Conservation (phyloP, 2,113 vertebrate genomes). For the Irena cyanogastra region DNA sequence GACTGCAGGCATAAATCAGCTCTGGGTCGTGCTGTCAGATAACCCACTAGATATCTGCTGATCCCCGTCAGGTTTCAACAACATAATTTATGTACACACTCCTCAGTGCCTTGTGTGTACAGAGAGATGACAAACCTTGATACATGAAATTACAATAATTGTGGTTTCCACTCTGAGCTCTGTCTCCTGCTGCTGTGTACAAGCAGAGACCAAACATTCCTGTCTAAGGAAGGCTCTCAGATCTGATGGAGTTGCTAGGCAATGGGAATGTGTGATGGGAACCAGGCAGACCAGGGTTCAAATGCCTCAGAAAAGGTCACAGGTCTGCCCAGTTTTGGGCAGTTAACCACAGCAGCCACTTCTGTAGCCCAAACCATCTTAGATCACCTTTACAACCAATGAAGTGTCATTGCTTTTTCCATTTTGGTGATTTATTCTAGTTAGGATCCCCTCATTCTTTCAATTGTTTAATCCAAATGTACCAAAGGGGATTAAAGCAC, state of each 20-base stretch:
- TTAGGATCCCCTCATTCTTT: background rate
- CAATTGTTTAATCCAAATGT: background rate
- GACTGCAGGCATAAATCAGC: constrained; percentile 15
- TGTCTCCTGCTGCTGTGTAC: fast-evolving
- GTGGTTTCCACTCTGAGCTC: background rate
- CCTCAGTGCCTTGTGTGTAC: background rate
- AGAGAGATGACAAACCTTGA: background rate
- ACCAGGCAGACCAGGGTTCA: background rate
- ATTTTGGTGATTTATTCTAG: background rate
- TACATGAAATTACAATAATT: background rate
- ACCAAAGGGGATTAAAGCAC: background rate
- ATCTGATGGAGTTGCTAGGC: background rate
- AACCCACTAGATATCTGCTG: background rate
- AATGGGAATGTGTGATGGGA: background rate
- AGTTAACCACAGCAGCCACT: background rate
- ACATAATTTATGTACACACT: constrained; percentile 1
- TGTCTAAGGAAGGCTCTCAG: background rate
- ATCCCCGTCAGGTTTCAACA: background rate
- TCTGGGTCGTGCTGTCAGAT: constrained; percentile 22
- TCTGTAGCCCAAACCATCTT: background rate
- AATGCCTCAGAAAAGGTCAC: background rate
- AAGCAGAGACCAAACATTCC: constrained; percentile 1
- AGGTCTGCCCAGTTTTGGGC: background rate
- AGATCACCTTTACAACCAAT: background rate
- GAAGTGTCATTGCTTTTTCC: background rate